Conservation (phyloP, 1,140 invertebrate species). For the Venturia canescens region DNA sequence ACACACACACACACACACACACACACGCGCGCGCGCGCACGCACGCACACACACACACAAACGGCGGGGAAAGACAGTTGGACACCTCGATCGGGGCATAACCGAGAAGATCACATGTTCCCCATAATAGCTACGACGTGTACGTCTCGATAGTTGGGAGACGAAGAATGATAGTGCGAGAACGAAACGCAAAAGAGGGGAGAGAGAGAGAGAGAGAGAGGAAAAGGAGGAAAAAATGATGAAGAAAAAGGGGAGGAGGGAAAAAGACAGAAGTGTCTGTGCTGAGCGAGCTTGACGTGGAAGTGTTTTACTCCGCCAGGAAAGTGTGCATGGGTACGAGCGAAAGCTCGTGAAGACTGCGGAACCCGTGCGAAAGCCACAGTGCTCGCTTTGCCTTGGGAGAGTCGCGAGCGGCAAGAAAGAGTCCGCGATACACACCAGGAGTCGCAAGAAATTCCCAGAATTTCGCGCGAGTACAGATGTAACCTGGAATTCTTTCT, state of each 20-base stretch:
- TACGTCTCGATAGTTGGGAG: constrained; percentile 50
- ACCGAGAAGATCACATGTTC: constrained; percentile 18
- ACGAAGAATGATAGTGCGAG: constrained; percentile 50
- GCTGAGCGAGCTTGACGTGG: background rate
- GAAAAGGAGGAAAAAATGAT: constrained; percentile 28
- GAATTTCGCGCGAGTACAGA: constrained; percentile 31
- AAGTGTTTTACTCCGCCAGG: background rate
- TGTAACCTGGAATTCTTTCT: constrained; percentile 34
- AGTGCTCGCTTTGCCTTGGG: background rate
- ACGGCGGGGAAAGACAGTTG: constrained; percentile 31
- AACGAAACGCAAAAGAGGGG: constrained; percentile 32
- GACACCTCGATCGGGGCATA: constrained; percentile 32
- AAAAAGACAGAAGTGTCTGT: constrained; percentile 13
- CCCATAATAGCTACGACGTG: constrained; percentile 33
- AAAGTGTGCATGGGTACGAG: constrained; percentile 9
- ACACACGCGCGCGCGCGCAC: background rate
- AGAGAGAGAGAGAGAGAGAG: background rate
- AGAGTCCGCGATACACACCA: background rate
- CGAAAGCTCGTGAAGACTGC: constrained; percentile 36
- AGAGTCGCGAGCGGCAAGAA: background rate
- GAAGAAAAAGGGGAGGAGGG: too few species aligned
- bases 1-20: background rate
- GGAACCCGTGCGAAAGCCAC: constrained; percentile 17
- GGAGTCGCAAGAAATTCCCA: constrained; percentile 26
- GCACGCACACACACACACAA: background rate